Evolutionary conservation across 53 echinoderm and acorn worm species (phyloP).

Genomic region (Actinopyga echinites): DNA sequence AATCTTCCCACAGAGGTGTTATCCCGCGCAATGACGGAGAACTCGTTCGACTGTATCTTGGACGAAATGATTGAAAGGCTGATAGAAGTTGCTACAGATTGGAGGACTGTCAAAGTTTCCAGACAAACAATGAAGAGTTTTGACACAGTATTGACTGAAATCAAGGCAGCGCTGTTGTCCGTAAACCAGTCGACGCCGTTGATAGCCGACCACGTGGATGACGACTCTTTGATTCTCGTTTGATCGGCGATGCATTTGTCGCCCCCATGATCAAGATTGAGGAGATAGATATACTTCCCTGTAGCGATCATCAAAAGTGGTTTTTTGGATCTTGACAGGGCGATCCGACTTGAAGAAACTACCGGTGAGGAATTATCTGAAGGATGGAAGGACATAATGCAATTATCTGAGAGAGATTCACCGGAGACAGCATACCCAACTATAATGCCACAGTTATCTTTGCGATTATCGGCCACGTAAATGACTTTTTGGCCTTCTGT

Average conservation of each 20-base stretch:
- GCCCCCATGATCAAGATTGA: neutral
- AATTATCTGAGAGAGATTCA: neutral
- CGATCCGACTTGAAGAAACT: conserved; percentile 14
- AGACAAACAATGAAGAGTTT: neutral
- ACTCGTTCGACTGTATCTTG: neutral
- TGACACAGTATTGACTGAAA: conserved; percentile 6
- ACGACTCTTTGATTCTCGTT: neutral
- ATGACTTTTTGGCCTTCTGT: neutral
- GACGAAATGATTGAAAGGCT: neutral
- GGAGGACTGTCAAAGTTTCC: neutral
- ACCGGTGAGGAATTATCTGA: conserved; percentile 2
- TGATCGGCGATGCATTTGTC: conserved; percentile 16
- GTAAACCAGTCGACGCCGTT: conserved; percentile 18
- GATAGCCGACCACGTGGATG: neutral
- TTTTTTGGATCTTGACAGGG: neutral
- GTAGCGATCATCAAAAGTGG: neutral
- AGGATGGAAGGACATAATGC: conserved; percentile 13
- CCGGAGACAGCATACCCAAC: neutral
- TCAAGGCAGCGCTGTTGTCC: neutral
- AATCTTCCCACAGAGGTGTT: neutral
- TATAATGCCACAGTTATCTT: conserved; percentile 4
- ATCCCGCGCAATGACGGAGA: neutral
- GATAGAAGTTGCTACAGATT: neutral
- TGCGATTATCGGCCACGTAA: conserved; percentile 28
- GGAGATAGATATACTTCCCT: neutral